phyloP scores from a whole-genome alignment of 2,888 invertebrate species.

The Thumatha senex region DNA sequence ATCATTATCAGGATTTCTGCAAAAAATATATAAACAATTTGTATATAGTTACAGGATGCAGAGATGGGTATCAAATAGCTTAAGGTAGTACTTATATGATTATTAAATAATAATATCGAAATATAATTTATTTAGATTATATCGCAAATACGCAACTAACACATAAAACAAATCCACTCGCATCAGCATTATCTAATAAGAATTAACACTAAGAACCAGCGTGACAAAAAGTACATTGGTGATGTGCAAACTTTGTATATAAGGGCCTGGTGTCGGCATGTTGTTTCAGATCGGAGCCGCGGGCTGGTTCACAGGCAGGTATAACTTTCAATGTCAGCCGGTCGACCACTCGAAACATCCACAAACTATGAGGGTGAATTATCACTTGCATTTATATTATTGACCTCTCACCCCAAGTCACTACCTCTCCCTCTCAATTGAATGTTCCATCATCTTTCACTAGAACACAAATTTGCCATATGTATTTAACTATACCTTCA shows the following conservation, averaged over 20 bases:
- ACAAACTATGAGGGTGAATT: slow-evolving; percentile 95
- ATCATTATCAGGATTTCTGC: slow-evolving; percentile 45
- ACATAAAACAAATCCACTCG: slow-evolving; percentile 12
- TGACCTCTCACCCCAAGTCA: slow-evolving; percentile 29
- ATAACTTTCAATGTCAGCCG: slow-evolving; percentile 97
- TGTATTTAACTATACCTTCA: neutral
- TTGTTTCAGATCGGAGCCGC: slow-evolving; percentile 93
- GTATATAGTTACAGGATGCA: slow-evolving; percentile 45
- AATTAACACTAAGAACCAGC: slow-evolving; percentile 30
- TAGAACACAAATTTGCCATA: neutral
- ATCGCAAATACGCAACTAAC: slow-evolving; percentile 22
- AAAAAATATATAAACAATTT: slow-evolving; percentile 23
- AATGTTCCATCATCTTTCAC: slow-evolving; percentile 8
- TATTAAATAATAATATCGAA: slow-evolving; percentile 24
- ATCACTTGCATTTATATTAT: slow-evolving; percentile 49
- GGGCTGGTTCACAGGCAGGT: slow-evolving; percentile 97
- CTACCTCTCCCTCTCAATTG: slow-evolving; percentile 6
- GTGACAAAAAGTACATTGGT: slow-evolving; percentile 23
- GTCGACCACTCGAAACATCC: slow-evolving; percentile 97
- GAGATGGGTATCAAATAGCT: slow-evolving; percentile 32
- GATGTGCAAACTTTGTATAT: slow-evolving; percentile 39
- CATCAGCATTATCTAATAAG: slow-evolving; percentile 27
- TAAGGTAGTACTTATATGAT: slow-evolving; percentile 21
- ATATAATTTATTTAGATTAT: slow-evolving; percentile 32
- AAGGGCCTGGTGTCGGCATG: slow-evolving; percentile 75